Base-by-base conservation (phyloP, 2,113 vertebrate species). In the Lepisosteus osseus region DNA sequence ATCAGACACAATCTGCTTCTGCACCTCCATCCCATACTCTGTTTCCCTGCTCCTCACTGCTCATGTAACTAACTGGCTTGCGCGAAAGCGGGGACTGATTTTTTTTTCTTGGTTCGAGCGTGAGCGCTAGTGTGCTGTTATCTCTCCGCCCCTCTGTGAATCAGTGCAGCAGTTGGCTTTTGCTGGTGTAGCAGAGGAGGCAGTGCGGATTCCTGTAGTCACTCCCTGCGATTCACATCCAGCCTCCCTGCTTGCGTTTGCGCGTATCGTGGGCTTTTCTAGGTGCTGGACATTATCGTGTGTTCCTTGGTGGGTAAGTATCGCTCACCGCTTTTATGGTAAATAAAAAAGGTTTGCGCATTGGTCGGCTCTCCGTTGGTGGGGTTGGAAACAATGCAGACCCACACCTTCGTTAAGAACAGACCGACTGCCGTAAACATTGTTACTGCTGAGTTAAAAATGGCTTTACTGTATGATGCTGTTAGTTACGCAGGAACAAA, bases 151-250 rank as follows among this genome's bases (percentile, higher is more conserved):
- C 88, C 81, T 82, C 78, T 79, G 78, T 70, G 78, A 83, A 83
- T 85, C 86, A 72, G 85, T 86, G 87, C 89, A 86, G 75, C 64
- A 72, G 45, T 42, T 67, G 77, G 69, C 68, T 70, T 29, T 54
- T 44, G 80, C 86, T 86, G 84, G 76, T 73, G 83, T 57, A 65
- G 73, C 14, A 62, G 80, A 15, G 59, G 55, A 79, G 71, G 70
- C 78, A 87, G 88, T 89, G 90, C 89, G 87, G 85, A 86, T 85
- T 84, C 80, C 80, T 80, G 83, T 83, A 86, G 84, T 89, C 86
- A 86, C 89, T 86, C 85, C 87, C 88, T 79, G 78, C 54, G 69
- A 47, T 59, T 74, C 61, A 42, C 61, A 59, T 47, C 72, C 76
- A 73, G 68, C 65, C 76, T 73, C 67, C 71, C 41, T 73, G 29